These are phyloP conservation scores for Hedya salicella DNA, from an alignment of 2,888 invertebrate genomes.

Conservation along the genomic window DNA sequence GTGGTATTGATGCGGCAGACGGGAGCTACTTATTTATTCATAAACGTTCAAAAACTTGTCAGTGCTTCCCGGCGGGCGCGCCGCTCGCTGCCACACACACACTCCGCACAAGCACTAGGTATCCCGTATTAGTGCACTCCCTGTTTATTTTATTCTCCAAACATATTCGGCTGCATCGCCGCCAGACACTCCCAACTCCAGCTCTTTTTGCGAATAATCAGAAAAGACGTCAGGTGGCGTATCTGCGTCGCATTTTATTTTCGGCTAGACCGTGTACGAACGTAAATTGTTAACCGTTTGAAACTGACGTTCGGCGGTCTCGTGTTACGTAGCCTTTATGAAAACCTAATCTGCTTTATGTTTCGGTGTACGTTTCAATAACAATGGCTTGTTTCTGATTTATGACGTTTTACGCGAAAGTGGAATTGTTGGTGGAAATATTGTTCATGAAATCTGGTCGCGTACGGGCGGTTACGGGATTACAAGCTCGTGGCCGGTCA, in stretches of 20 bases:
- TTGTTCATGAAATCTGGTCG: conserved; percentile 59
- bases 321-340: conserved; percentile 48
- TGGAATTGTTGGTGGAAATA: conserved; percentile 47
- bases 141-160: conserved; percentile 66
- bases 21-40: conserved; percentile 78
- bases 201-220: conserved; percentile 55
- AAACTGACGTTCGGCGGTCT: conserved; percentile 53
- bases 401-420: conserved; percentile 53
- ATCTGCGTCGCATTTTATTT: conserved; percentile 49
- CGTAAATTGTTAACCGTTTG: conserved; percentile 42
- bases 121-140: conserved; percentile 59
- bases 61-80: conserved; percentile 55
- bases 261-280: conserved; percentile 34
- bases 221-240: conserved; percentile 49
- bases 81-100: conserved; percentile 48
- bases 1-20: conserved; percentile 81
- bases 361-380: conserved; percentile 52
- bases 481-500: conserved; percentile 51
- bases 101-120: conserved; percentile 46
- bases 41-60: conserved; percentile 81
- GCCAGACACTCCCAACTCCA: conserved; percentile 51
- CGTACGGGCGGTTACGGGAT: conserved; percentile 67
- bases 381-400: conserved; percentile 48
- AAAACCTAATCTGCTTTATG: conserved; percentile 45
- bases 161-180: conserved; percentile 52